Percentiles rank a stretch among this genome's conserved stretches.
Conservation (phyloP, 2,888 invertebrate species). For the Malthinus flaveolus region DNA sequence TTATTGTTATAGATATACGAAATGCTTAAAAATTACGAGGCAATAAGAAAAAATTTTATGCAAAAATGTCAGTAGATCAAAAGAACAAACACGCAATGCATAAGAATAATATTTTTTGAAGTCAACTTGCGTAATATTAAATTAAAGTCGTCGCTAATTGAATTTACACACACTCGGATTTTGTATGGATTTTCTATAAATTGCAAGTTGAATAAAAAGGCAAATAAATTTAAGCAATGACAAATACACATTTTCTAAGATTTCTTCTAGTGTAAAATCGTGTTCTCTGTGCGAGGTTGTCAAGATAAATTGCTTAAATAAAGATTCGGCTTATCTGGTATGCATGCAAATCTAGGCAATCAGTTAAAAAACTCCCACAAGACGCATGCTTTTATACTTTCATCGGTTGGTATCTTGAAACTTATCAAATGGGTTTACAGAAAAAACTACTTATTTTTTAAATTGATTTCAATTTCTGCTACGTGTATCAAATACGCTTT, state of each 20-base stretch:
- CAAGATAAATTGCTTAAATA: conserved; percentile 23
- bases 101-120: conserved; percentile 1
- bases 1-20: no score
- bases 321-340: conserved; percentile 21
- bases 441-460: no score
- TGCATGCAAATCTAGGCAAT: conserved; percentile 24
- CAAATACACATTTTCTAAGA: conserved; percentile 9
- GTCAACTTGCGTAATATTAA: background rate
- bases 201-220: no score
- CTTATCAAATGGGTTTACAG: background rate
- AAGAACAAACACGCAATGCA: conserved; percentile 1
- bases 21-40: no score
- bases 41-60: no score
- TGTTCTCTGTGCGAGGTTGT: conserved; percentile 11
- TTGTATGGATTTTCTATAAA: no score
- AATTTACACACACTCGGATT: background rate
- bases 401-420: background rate
- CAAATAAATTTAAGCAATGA: background rate
- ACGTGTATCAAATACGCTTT: no score
- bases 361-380: conserved; percentile 9
- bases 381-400: conserved; percentile 16
- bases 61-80: no score
- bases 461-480: no score
- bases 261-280: conserved; percentile 19
- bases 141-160: background rate